These are phyloP conservation scores for Agrotis exclamationis DNA, from an alignment of 2,888 invertebrate species.

Conservation along the genomic window DNA sequence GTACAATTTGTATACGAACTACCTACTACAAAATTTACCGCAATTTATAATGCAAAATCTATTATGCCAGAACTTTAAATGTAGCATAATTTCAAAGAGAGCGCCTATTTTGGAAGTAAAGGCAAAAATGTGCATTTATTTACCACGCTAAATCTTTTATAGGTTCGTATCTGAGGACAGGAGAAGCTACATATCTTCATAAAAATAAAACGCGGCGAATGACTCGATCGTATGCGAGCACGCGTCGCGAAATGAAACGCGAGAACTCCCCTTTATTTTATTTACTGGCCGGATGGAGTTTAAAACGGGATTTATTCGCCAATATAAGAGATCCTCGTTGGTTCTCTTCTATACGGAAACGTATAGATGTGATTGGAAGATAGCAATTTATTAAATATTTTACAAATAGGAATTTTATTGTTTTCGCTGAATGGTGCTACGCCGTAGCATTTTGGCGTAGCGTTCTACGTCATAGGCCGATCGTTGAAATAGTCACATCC, in stretches of 20 bases:
- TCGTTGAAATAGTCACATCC: too few species aligned
- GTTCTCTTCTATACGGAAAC: slow-evolving; percentile 65
- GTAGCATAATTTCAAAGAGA: slow-evolving; percentile 33
- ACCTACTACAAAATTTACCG: neutral
- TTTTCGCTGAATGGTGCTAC: slow-evolving; percentile 13
- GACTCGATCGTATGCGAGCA: slow-evolving; percentile 76
- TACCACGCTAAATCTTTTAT: slow-evolving; percentile 67
- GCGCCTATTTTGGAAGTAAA: slow-evolving; percentile 43
- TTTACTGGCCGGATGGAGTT: slow-evolving; percentile 83
- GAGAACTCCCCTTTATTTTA: slow-evolving; percentile 84
- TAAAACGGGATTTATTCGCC: slow-evolving; percentile 86
- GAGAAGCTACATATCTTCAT: slow-evolving; percentile 84
- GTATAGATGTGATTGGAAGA: slow-evolving; percentile 64
- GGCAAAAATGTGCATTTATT: slow-evolving; percentile 73
- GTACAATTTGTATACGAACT: neutral
- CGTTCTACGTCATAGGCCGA: neutral
- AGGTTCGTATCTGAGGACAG: slow-evolving; percentile 73
- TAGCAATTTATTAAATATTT: slow-evolving; percentile 47
- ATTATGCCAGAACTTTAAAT: slow-evolving; percentile 12
- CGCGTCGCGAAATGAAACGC: slow-evolving; percentile 77
- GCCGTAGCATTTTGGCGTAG: slow-evolving; percentile 10
- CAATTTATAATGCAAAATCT: slow-evolving; percentile 10
- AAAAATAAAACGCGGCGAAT: slow-evolving; percentile 83
- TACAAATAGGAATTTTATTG: slow-evolving; percentile 16
- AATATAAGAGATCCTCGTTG: slow-evolving; percentile 78